Conservation (phyloP, 2,888 invertebrate genomes). For the Blastobasis lacticolella region DNA sequence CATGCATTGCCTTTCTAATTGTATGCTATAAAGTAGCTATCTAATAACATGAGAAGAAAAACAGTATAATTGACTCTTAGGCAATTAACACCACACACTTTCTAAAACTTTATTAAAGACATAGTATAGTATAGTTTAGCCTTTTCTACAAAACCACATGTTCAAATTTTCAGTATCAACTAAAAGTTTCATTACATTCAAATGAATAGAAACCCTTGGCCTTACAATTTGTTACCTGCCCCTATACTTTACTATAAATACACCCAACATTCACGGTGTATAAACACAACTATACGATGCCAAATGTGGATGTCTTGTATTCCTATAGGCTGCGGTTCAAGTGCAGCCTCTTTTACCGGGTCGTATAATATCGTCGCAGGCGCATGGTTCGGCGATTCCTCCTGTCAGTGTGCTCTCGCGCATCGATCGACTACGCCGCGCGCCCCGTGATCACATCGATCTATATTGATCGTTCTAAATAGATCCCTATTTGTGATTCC, state of each 20-base stretch:
- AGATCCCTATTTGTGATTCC: constrained; percentile 37
- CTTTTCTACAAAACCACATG: too few species aligned
- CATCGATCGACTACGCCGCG: constrained; percentile 48
- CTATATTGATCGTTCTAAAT: constrained; percentile 44
- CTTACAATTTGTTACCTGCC: constrained; percentile 58
- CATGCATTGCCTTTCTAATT: too few species aligned
- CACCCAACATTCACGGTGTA: constrained; percentile 54
- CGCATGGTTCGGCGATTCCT: constrained; percentile 51
- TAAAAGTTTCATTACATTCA: too few species aligned
- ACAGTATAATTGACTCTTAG: too few species aligned
- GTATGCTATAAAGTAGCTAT: too few species aligned
- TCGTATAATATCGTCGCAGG: constrained; percentile 47
- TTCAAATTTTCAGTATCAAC: too few species aligned
- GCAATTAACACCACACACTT: too few species aligned
- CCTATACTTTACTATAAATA: constrained; percentile 65
- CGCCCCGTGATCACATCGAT: constrained; percentile 18
- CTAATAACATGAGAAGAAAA: too few species aligned
- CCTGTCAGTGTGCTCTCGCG: constrained; percentile 62
- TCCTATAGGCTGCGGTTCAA: not conserved
- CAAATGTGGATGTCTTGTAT: constrained; percentile 15
- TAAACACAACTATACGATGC: constrained; percentile 42
- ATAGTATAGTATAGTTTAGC: too few species aligned
- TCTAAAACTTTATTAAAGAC: too few species aligned
- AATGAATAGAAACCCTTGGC: constrained; percentile 44
- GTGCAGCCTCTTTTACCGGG: constrained; percentile 28